Conservation (phyloP, 2,888 invertebrate genomes). For the Leptopilina drosophilae region DNA sequence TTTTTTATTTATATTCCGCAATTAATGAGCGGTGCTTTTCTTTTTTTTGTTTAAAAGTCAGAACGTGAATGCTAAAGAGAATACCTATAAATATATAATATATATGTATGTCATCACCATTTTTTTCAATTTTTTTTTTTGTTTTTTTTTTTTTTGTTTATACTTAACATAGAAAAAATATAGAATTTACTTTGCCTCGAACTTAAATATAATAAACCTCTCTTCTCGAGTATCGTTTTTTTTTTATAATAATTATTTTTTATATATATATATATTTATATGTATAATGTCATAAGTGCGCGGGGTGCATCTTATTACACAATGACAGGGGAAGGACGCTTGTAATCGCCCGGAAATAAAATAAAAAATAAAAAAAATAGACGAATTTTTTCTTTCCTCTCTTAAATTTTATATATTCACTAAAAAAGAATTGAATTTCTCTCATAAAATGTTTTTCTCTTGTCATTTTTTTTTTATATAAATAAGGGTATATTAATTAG, state of each 20-base stretch:
- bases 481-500: no score
- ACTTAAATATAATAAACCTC: slow-evolving; percentile 75
- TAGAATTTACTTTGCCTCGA: slow-evolving; percentile 75
- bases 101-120: slow-evolving; percentile 65
- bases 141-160: slow-evolving; percentile 61
- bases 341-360: slow-evolving; percentile 25
- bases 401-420: no score
- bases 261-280: slow-evolving; percentile 49
- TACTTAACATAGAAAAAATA: slow-evolving; percentile 77
- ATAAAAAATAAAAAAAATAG: background rate
- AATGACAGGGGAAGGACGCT: slow-evolving; percentile 31
- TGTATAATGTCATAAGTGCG: slow-evolving; percentile 55
- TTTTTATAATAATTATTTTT: slow-evolving; percentile 53
- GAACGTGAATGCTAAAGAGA: slow-evolving; percentile 73
- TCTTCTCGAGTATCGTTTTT: slow-evolving; percentile 63
- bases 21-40: slow-evolving; percentile 45
- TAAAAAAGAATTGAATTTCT: no score
- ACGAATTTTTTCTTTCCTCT: no score
- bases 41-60: slow-evolving; percentile 57
- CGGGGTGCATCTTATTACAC: slow-evolving; percentile 47
- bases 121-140: slow-evolving; percentile 1
- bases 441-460: no score
- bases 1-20: slow-evolving; percentile 18
- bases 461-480: no score
- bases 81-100: slow-evolving; percentile 73